phyloP scores from a whole-genome alignment of 2,113 vertebrate genomes.

The Cranoglanis bouderius region DNA sequence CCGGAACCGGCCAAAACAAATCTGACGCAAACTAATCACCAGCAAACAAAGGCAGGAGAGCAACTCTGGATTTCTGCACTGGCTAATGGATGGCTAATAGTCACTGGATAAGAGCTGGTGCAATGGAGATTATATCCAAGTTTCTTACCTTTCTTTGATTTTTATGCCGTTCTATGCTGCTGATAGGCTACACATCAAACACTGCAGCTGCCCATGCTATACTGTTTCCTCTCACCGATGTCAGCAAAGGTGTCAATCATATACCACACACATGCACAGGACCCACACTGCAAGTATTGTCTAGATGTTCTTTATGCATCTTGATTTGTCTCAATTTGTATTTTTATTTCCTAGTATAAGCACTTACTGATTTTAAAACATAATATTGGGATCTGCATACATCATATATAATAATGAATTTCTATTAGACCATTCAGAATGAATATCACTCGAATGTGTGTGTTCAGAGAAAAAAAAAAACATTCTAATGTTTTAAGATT shows the following conservation, averaged over 20 bases:
- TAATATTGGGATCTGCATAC: neutral
- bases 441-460: neutral
- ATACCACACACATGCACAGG: neutral
- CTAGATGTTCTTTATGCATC: neutral
- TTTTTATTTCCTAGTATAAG: neutral
- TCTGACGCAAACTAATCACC: slow-evolving; percentile 67
- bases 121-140: neutral
- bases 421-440: neutral
- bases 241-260: neutral
- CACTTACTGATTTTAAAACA: neutral
- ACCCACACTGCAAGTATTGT: neutral
- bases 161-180: neutral
- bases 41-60: slow-evolving; percentile 62
- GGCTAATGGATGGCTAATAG: slow-evolving; percentile 24
- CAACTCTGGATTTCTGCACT: slow-evolving; percentile 43
- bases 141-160: neutral
- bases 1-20: slow-evolving; percentile 66
- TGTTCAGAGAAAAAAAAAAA: neutral
- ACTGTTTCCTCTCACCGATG: neutral
- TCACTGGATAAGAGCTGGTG: slow-evolving; percentile 17
- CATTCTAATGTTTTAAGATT: neutral
- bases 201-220: neutral
- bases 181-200: neutral
- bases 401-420: neutral
- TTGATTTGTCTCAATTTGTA: neutral